Base-by-base conservation (phyloP, 2,797 vertebrate genomes). In the Sebastes matsubarae region DNA sequence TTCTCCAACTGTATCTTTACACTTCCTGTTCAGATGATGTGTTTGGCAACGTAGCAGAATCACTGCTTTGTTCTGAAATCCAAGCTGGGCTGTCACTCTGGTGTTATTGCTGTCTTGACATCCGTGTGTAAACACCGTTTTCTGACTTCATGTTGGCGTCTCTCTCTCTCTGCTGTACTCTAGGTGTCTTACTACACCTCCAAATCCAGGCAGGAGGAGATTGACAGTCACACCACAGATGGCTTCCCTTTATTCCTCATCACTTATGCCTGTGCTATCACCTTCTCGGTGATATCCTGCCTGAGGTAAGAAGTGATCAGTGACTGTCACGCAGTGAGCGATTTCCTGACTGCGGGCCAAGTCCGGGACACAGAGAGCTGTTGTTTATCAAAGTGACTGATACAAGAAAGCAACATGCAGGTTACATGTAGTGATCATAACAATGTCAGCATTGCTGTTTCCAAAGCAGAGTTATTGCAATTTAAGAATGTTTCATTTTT, bases 171-270 rank as follows among this genome's bases (percentile, higher is more conserved):
- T 20, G 12, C 42, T 66, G 42, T 6, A 5, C 79, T 81, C 67
- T 14, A 97, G 96, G 93, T 96, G 61, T 93, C 94, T 20, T 86
- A 96, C 92, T 96, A 95, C 73, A 95, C 96, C 34, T 97, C 96
- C 0, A 70, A 94, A 67, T 97, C 97, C 75, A 95, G 93, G 79
- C 94, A 96, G 73, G 57, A 95, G 68, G 96, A 97, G 93, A 96
- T 96, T 81, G 93, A 97, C 82, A 89, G 88, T 80, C 95, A 93
- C 86, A 75, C 92, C 61, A 75, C 68, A 65, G 94, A 93, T 14
- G 95, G 96, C 83, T 77, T 97, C 55, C 95, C 95, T 5, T 89
- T 97, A 38, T 95, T 97, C 85, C 93, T 96, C 18, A 2, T 95
- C 73, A 95, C 95, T 0, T 97, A 96, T 27, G 54, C 93, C 80